Conservation (phyloP, 2,797 vertebrate genomes). For the Urocyon cinereoargenteus region DNA sequence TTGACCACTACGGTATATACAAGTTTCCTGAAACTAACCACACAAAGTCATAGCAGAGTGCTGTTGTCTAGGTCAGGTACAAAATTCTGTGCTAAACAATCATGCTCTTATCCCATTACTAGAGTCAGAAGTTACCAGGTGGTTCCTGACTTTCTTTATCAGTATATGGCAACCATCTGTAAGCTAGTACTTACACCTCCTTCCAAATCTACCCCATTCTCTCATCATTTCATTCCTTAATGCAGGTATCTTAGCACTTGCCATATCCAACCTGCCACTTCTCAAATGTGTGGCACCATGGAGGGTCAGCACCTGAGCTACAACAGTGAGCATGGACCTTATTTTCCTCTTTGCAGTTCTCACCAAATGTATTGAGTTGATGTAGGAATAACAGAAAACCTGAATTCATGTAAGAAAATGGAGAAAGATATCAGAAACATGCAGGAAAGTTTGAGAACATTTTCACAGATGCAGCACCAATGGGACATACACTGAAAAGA, state of each 20-base stretch:
- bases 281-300: not conserved
- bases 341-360: not conserved
- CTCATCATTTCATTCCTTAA: not conserved
- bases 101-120: not conserved
- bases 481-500: not conserved
- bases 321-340: not conserved
- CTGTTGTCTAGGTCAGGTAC: not conserved
- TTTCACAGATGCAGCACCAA: not conserved
- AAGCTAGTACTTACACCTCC: not conserved
- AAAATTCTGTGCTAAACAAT: not conserved
- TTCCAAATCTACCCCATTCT: not conserved
- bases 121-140: not conserved
- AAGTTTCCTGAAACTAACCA: not conserved
- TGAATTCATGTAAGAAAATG: not conserved
- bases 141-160: not conserved
- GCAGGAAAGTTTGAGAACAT: not conserved
- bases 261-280: not conserved
- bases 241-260: not conserved
- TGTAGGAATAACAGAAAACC: not conserved
- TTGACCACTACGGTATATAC: not conserved
- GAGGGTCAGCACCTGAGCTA: not conserved
- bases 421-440: not conserved
- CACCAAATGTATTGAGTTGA: not conserved
- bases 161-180: not conserved
- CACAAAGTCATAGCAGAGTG: not conserved